Conservation (phyloP, 64 coral and sea anemone species). For the Cladopsammia gracilis region DNA sequence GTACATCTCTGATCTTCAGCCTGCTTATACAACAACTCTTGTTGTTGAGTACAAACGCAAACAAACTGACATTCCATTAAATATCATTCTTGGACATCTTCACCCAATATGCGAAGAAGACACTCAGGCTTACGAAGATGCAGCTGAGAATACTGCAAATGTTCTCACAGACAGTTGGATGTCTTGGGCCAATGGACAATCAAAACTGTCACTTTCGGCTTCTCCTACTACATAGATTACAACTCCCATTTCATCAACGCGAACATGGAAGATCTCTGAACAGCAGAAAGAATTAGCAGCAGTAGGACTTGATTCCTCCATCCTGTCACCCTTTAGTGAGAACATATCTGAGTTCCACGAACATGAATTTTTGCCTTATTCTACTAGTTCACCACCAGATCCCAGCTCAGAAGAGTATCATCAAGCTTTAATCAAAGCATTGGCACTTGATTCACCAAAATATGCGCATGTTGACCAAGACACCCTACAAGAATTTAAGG, state of each 20-base stretch:
- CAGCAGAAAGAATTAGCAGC: background rate
- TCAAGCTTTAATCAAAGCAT: background rate
- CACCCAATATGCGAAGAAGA: background rate
- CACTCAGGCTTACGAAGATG: too few species aligned
- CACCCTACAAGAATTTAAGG: conserved; percentile 47
- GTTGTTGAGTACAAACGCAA: conserved; percentile 4
- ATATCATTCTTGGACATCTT: background rate
- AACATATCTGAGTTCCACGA: background rate
- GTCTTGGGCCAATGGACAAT: too few species aligned
- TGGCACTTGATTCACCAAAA: background rate
- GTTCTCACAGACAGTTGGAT: too few species aligned
- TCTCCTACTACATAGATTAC: too few species aligned
- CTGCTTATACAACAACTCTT: background rate
- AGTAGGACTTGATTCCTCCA: background rate
- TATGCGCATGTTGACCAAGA: conserved; percentile 23
- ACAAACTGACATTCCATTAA: background rate
- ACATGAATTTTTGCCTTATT: background rate
- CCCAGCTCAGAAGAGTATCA: background rate
- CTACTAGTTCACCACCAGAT: background rate
- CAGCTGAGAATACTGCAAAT: too few species aligned
- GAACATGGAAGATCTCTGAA: too few species aligned
- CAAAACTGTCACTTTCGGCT: too few species aligned
- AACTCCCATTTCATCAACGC: too few species aligned
- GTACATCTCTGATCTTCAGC: background rate
- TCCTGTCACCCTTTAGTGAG: background rate